These are phyloP conservation scores for Luperina testacea DNA, from an alignment of 2,888 invertebrate genomes.

Conservation along the genomic window DNA sequence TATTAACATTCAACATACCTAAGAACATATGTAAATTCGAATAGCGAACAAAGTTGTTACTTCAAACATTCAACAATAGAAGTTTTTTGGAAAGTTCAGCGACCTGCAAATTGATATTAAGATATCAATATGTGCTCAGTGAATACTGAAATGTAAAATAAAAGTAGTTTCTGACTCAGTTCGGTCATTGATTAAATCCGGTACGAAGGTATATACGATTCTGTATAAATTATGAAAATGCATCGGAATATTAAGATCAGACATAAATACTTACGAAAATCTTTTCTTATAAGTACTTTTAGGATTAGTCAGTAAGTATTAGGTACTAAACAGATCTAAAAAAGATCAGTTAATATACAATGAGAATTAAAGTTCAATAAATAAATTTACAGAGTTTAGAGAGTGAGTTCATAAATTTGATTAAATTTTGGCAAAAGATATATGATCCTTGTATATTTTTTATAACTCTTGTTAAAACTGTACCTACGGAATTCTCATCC, in stretches of 20 bases:
- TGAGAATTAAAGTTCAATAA: background rate
- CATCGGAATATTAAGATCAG: background rate
- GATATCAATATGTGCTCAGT: conserved; percentile 7
- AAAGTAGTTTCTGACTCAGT: conserved; percentile 13
- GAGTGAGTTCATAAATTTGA: background rate
- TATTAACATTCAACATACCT: conserved; percentile 12
- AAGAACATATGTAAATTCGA: conserved; percentile 22
- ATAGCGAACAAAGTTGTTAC: conserved; percentile 28
- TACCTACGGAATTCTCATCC: conserved; percentile 17
- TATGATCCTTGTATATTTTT: background rate
- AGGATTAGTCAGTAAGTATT: background rate
- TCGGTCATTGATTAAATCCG: conserved; percentile 8
- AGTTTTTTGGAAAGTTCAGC: conserved; percentile 25
- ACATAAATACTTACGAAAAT: background rate
- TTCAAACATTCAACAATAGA: conserved; percentile 15
- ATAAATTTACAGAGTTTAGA: background rate
- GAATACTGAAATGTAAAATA: conserved; percentile 28
- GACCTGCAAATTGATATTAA: conserved; percentile 27
- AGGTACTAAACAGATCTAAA: no score
- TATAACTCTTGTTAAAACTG: background rate
- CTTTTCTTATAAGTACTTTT: background rate
- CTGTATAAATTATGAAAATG: background rate
- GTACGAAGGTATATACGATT: background rate
- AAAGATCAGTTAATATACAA: no score
- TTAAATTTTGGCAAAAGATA: background rate